Evolutionary conservation across 2,797 vertebrate species (phyloP).

Genomic region (Glyptemys insculpta): DNA sequence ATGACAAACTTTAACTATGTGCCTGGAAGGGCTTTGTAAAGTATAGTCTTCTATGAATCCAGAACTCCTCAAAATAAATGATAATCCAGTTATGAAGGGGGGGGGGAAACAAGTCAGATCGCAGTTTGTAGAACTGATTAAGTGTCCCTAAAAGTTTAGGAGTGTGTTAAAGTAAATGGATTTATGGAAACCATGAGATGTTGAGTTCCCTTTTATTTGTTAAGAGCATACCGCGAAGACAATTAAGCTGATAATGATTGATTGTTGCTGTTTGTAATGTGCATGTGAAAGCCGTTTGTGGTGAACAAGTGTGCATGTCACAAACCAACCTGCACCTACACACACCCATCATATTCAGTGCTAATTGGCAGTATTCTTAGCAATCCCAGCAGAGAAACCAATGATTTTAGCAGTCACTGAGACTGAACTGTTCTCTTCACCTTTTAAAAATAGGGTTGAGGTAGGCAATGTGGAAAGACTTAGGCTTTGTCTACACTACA

Average conservation of each 20-base stretch:
- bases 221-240: accelerated
- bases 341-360: not conserved
- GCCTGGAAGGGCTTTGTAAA: not conserved
- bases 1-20: not conserved
- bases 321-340: not conserved
- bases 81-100: not conserved
- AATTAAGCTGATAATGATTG: not conserved
- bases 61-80: not conserved
- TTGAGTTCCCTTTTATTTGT: not conserved
- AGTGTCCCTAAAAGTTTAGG: not conserved
- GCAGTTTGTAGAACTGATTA: not conserved
- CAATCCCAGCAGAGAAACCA: not conserved
- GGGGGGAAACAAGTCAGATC: not conserved
- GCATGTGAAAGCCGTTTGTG: not conserved
- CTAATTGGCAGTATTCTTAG: not conserved
- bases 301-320: not conserved
- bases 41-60: not conserved
- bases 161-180: not conserved
- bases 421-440: not conserved
- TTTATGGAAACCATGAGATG: not conserved
- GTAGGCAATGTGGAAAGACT: not conserved
- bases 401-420: not conserved
- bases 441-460: not conserved
- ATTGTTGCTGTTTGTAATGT: not conserved
- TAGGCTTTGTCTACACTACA: too few species aligned